Conservation (phyloP, 2,113 vertebrate species). For the Pimephales promelas region DNA sequence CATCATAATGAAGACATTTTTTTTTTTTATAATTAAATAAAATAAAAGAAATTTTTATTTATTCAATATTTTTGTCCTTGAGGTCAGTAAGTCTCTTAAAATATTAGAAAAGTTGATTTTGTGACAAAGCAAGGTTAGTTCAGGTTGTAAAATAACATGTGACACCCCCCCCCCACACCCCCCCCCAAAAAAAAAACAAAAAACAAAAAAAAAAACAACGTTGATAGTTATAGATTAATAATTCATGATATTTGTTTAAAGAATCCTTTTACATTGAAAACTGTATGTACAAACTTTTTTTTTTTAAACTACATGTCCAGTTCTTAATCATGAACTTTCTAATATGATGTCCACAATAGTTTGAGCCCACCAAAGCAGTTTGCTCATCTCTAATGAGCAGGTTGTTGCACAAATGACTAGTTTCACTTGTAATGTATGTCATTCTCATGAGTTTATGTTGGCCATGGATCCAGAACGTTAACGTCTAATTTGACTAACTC, state of each 20-base stretch:
- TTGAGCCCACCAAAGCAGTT: slow-evolving; percentile 39
- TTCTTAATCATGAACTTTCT: not conserved
- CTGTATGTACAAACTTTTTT: not conserved
- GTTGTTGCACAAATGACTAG: slow-evolving; percentile 36
- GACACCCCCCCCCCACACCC: not conserved
- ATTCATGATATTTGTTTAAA: too few relatives aligned
- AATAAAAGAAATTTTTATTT: not conserved
- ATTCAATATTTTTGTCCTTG: not conserved
- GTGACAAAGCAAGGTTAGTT: not conserved
- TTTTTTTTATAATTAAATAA: not conserved
- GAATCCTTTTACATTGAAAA: too few relatives aligned
- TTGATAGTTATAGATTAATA: too few relatives aligned
- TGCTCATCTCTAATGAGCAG: slow-evolving; percentile 43
- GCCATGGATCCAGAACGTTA: slow-evolving; percentile 14
- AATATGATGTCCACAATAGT: not conserved
- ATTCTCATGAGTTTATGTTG: slow-evolving; percentile 37
- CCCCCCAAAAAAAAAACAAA: too few relatives aligned
- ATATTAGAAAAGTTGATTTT: not conserved
- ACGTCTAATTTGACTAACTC: slow-evolving; percentile 29
- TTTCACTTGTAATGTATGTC: slow-evolving; percentile 30
- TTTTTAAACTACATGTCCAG: not conserved
- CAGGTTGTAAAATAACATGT: not conserved
- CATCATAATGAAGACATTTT: not conserved
- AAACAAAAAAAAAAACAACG: too few relatives aligned
- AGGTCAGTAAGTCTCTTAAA: not conserved